Percentiles rank a stretch among this genome's conserved stretches.
phyloP scores from a whole-genome alignment of 1,140 invertebrate genomes.

The Pseudomyrmex pallidus region DNA sequence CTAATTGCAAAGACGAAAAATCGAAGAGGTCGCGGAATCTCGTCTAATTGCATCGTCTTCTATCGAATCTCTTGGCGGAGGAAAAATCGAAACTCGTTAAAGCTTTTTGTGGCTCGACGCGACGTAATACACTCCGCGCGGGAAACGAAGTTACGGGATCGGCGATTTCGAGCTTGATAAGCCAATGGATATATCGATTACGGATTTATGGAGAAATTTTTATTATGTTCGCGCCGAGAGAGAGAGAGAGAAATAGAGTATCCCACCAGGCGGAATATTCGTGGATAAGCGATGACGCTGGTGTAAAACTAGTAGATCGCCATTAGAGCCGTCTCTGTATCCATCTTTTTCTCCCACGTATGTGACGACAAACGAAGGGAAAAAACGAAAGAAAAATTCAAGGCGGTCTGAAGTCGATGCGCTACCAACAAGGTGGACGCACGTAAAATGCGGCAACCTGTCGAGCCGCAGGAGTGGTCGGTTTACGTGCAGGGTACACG shows the following conservation, averaged over 20 bases:
- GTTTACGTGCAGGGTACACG: slow-evolving; percentile 19
- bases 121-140: slow-evolving; percentile 2
- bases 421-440: slow-evolving; percentile 10
- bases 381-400: slow-evolving; percentile 47
- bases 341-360: slow-evolving; percentile 2
- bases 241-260: slow-evolving; percentile 3
- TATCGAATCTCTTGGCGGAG: slow-evolving; percentile 7
- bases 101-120: background rate
- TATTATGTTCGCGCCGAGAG: slow-evolving; percentile 57
- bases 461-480: slow-evolving; percentile 15
- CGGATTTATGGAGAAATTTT: slow-evolving; percentile 59
- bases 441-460: slow-evolving; percentile 34
- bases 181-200: slow-evolving; percentile 38
- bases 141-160: slow-evolving; percentile 17
- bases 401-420: slow-evolving; percentile 15
- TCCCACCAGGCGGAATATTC: slow-evolving; percentile 13
- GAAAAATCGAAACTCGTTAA: slow-evolving; percentile 34
- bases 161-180: slow-evolving; percentile 40
- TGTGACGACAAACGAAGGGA: background rate
- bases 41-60: background rate
- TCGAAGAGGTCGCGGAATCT: background rate
- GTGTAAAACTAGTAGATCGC: slow-evolving; percentile 35
- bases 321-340: background rate
- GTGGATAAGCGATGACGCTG: slow-evolving; percentile 15
- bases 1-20: background rate